phyloP scores from a whole-genome alignment of 2,113 vertebrate genomes.

The Miniopterus natalensis region DNA sequence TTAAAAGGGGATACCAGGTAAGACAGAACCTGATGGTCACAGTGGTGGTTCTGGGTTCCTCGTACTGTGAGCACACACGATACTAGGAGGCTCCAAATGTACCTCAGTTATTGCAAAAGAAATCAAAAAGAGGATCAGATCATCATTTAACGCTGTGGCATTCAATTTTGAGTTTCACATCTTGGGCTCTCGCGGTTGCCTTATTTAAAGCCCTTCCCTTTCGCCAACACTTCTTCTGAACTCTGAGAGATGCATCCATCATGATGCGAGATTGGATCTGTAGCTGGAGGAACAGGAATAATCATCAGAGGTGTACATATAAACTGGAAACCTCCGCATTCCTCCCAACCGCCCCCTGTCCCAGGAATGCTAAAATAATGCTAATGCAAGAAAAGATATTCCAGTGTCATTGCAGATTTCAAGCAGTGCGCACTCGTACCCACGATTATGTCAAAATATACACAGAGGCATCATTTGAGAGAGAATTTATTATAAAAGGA shows the following conservation, averaged over 20 bases:
- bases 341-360: constrained; percentile 69
- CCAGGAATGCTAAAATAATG: constrained; percentile 81
- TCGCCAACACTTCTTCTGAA: constrained; percentile 74
- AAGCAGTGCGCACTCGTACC: constrained; percentile 71
- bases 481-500: constrained; percentile 83
- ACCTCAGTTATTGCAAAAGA: constrained; percentile 15
- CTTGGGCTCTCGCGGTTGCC: constrained; percentile 63
- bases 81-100: not conserved
- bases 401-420: constrained; percentile 82
- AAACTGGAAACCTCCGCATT: constrained; percentile 73
- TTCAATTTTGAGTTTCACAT: constrained; percentile 68
- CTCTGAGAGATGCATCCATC: constrained; percentile 74
- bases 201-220: constrained; percentile 78
- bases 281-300: constrained; percentile 75
- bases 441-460: constrained; percentile 82
- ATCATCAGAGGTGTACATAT: constrained; percentile 81
- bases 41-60: not conserved
- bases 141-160: constrained; percentile 72
- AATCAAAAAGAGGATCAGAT: constrained; percentile 64
- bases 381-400: constrained; percentile 83
- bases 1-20: not conserved
- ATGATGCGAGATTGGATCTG: constrained; percentile 73
- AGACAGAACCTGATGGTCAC: not conserved
- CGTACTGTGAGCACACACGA: not conserved
- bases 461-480: constrained; percentile 80